Evolutionary conservation across 2,113 vertebrate genomes (phyloP), one percentile per base, ranked within the genome.

Genomic region (Heterotilapia buettikoferi): DNA sequence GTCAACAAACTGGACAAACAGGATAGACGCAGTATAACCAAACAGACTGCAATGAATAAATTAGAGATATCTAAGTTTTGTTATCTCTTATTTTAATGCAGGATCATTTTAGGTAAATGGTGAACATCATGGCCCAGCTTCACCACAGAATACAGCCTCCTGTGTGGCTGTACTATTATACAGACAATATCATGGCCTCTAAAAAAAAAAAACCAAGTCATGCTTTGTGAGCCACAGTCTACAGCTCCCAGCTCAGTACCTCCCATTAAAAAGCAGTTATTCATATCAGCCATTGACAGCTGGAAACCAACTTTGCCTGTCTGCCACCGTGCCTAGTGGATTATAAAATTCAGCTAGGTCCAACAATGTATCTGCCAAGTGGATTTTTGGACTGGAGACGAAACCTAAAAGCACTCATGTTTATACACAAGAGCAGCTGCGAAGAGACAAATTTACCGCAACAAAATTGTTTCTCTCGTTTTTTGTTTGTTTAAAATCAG

Each of bases 321-420:
- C 93, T 94, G 89, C 86, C 90, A 84, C 82, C 86, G 89, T 80
- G 89, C 84, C 71, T 84, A 45, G 88, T 61, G 88, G 88, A 78
- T 78, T 78, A 78, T 50, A 78, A 89, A 92, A 92, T 68, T 84
- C 85, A 54, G 80, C 82, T 84, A 78, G 80, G 87, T 80, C 82
- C 88, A 90, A 83, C 53, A 43, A 47, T 78, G 84, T 33, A 50
- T 89, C 84, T 90, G 93, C 93, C 93, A 94, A 94, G 86, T 91
- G 84, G 87, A 88, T 85, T 92, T 94, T 89, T 92, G 92, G 92
- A 91, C 61, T 21, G 80, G 29, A 90, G 84, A 82, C 7, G 81
- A 84, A 68, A 81, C 86, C 86, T 86, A 86, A 87, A 90, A 91
- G 92, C 82, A 90, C 83, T 92, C 84, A 76, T 92, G 86, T 92